Evolutionary conservation across 2,888 invertebrate genomes (phyloP), one percentile per base, ranked within the genome.

Genomic region (Leistus spinibarbis): DNA sequence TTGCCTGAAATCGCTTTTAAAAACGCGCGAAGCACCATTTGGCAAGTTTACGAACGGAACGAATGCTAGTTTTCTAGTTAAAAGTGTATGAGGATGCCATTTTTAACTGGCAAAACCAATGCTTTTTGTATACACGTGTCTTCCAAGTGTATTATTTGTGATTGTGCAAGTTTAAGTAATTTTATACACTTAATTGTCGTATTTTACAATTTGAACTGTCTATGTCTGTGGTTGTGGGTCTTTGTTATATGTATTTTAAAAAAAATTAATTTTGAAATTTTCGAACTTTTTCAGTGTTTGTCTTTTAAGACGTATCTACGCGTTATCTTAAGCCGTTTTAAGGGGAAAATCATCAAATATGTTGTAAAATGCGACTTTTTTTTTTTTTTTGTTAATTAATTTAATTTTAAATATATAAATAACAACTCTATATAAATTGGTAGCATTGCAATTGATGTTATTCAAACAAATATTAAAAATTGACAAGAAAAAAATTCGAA

Each of bases 341-440:
- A 19, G 20, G 19, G 60, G 22, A 40, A 40, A 4, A 40, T 72
- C 27, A 66, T 60, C 66, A 74, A 67, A 62, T 69, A 64, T 69
- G 20, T 67, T 75, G 75, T 75, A 75, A 75, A 75, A 75, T 75
- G 75, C 75, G 75, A 75, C 75, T 54, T 63, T 63, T 54, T 75
- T 54, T 54, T 75, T 54, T 10, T 40, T 40, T 40, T 40, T 40
- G 40, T 40, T 40, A 40, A 10, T 10, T 40, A 40, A 40, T 40
- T 54, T 71, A 71, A 63, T 22, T 20, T n/a, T 63, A 63, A 63
- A 20, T 20, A 22, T 3, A n/a, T 20, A 66, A n/a, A 54, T 27
- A 72, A 66, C 66, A 66, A 20, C 40, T 10, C 7, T 53, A 53
- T 53, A 56, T 56, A 56, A 56, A n/a, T 40, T 7, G 40, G 40